Base-by-base conservation (phyloP, 1,140 invertebrate genomes). In the Lasioglossum baleicum region DNA sequence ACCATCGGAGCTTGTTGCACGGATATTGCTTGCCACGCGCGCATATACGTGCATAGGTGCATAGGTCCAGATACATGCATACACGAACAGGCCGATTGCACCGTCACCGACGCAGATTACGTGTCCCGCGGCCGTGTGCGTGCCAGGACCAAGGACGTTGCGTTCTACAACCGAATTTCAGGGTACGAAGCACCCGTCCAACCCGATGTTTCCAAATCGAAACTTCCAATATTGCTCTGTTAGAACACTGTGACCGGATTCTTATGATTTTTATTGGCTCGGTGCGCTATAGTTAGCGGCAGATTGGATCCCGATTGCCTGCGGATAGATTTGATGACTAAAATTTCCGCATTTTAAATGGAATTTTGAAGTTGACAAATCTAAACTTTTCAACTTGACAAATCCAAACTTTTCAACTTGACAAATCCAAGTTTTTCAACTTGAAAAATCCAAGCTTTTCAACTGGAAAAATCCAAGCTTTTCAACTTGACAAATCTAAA, bases 1-100 rank as follows among this genome's bases (percentile, higher is more conserved):
- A 80, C 78, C 56, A 82, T 79, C 63, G 63, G 53, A 69, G 71
- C 76, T 83, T 75, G 75, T 82, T 82, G 67, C 82, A 73, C 68
- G 53, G 77, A 81, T 83, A 85, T 81, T 84, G 81, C 76, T 67
- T 74, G 78, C 58, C 48, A 10, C 5, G 31, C 31, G 48, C 68
- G 13, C 11, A 60, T 76, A 48, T 74, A 13, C 51, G 31, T 20
- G 51, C 51, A 53, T 53, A 53, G 11, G 48, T 15, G 13, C 17
- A 53, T 63, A 26, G 75, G 53, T 35, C 35, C 35, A 5, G 35
- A 35, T 35, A 35, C 35, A 35, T 35, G 35, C 35, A 35, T 35
- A 35, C 26, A 26, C 35, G 11, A 56, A 15, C 64, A 20, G 10
- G 26, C 20, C 44, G 60, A 74, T 65, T 56, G 72, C 61, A 1